Conservation (phyloP, 1,140 invertebrate species). For the Brachionus rotundiformis region DNA sequence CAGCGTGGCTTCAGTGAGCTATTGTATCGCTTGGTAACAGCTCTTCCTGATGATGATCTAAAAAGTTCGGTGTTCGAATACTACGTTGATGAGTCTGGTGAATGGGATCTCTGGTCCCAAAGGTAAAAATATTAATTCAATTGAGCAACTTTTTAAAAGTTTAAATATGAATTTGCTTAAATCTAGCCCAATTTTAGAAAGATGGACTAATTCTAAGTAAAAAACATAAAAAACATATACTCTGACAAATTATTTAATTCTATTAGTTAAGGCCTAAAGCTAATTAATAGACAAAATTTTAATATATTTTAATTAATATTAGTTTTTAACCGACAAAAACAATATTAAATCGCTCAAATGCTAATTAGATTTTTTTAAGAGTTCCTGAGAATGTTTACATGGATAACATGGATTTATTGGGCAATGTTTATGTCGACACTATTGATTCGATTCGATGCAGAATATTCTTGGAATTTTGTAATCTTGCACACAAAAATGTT, state of each 20-base stretch:
- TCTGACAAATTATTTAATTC: neutral
- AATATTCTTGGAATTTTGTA: constrained; percentile 62
- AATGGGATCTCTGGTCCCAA: constrained; percentile 65
- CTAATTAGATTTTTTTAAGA: constrained; percentile 52
- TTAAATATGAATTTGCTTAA: neutral
- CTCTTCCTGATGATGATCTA: constrained; percentile 64
- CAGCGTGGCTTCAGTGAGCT: constrained; percentile 61
- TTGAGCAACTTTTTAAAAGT: neutral
- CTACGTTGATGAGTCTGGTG: constrained; percentile 65
- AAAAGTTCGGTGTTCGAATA: constrained; percentile 65
- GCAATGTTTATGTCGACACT: constrained; percentile 63
- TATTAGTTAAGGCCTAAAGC: neutral
- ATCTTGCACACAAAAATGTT: constrained; percentile 60
- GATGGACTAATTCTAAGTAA: constrained; percentile 39
- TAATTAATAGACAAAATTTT: neutral
- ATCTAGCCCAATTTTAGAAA: constrained; percentile 40
- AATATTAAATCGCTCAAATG: no score
- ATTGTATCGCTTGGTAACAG: constrained; percentile 60
- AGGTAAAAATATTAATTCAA: constrained; percentile 53
- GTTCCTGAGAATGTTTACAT: constrained; percentile 59
- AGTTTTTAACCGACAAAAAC: neutral
- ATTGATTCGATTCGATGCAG: constrained; percentile 61
- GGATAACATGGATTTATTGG: constrained; percentile 61
- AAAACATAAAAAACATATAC: neutral
- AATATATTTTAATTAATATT: neutral